Base-by-base conservation (phyloP, 2,797 vertebrate genomes). In the Prionace glauca region DNA sequence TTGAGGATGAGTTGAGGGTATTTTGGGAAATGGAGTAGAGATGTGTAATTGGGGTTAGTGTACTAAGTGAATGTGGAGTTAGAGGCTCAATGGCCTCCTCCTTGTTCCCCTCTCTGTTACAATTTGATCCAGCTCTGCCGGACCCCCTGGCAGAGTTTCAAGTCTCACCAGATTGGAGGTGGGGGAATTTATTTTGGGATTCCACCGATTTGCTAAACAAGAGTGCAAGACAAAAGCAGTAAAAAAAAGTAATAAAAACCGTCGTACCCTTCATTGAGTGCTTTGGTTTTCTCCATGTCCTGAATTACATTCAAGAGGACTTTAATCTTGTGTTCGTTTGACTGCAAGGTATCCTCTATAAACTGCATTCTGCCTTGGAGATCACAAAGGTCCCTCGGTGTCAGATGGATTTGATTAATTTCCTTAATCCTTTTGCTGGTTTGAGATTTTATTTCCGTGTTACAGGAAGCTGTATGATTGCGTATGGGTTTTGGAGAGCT, bases 261-360 rank as follows among this genome's bases (percentile, higher is more conserved):
- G 95, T 88, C 97, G 96, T 98, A 99, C 99, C 99, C 99, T 98
- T 99, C 99, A 60, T 98, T 99, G 97, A 99, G 97, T 95, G 99
- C 99, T 97, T 98, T 99, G 97, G 98, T 99, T 97, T 98, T 99
- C 97, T 99, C 99, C 98, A 99, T 97, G 97, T 99, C 99, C 98
- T 99, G 99, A 97, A 99, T 99, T 97, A 99, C 99, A 96, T 99
- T 99, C 97, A 99, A 97, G 96, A 99, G 98, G 96, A 99, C 98
- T 97, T 99, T 99, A 97, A 99, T 99, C 98, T 99, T 99, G 98
- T 99, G 98, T 97, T 99, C 98, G 96, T 99, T 99, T 8, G 98
- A 99, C 96, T 98, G 97, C 79, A 99, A 98, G 96, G 98, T 99
- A 97, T 99, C 98, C 96, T 99, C 99, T 96, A 99, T 98, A 1